Evolutionary conservation across 1,140 invertebrate species (phyloP), one percentile per base, ranked within the genome.

Genomic region (Meloidogyne exigua): DNA sequence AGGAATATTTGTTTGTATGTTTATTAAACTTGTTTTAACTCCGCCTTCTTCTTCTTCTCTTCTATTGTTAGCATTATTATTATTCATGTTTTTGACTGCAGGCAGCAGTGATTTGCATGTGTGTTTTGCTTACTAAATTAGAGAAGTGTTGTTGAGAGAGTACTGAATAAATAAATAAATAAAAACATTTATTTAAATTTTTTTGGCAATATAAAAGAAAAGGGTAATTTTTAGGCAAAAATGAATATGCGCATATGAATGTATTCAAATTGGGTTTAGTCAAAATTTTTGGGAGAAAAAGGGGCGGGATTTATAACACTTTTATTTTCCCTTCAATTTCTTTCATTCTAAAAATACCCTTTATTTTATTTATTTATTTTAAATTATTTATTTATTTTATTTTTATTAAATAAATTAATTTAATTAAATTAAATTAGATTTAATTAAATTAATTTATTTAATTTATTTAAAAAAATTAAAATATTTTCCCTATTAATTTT

Each of bases 231-330:
- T 57, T 57, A n/a, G 49, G 49, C 49, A 57, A 57, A 39, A 57
- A 57, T 57, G 49, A 57, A 57, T 57, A 57, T 57, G 49, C 49
- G 49, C 49, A 57, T 57, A 57, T 57, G 49, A 57, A 57, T 57
- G 49, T 57, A 57, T 57, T 57, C 49, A 57, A 57, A 57, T 57
- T 57, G 49, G 49, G 49, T 49, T 49, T 49, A 49, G 44, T 49
- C 44, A 15, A 21, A 21, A 10, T 9, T 39, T 39, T 4, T 4
- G 36, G 9, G 36, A 39, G 9, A 9, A 57, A 57, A 57, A n/a
- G 4, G 49, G 49, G 49, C 49, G 49, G 49, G 49, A 7, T 12
- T n/a, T 57, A n/a, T n/a, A n/a, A n/a, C n/a, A 18, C 13, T 49
- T 18, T 49, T 18, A 13, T 18, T 57, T 57, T n/a, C 18, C 21